phyloP scores from a whole-genome alignment of 2,888 invertebrate genomes.

The Ophioninae sp. region DNA sequence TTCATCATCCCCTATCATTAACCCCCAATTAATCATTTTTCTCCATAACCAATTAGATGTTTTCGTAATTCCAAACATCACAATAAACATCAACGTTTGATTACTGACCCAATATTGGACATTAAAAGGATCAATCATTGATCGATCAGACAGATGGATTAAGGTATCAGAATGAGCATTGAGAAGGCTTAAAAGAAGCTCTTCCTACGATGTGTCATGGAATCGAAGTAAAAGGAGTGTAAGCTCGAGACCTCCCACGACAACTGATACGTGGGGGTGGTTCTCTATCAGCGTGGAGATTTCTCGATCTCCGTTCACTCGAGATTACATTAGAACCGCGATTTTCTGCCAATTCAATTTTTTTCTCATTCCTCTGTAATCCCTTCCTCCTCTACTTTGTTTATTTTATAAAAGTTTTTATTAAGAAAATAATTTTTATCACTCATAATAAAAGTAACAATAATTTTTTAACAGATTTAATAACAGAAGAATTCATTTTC shows the following conservation, averaged over 20 bases:
- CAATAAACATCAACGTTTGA: not conserved
- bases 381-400: no score
- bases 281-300: conserved; percentile 57
- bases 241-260: conserved; percentile 60
- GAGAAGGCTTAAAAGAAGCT: not conserved
- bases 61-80: not conserved
- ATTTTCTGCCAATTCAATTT: not conserved
- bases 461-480: no score
- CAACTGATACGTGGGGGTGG: conserved; percentile 65
- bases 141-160: not conserved
- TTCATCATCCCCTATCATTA: not conserved
- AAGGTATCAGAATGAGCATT: no score
- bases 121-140: not conserved
- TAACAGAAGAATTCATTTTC: no score
- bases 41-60: not conserved
- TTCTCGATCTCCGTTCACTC: conserved; percentile 21
- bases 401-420: no score
- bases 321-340: conserved; percentile 61
- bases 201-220: not conserved
- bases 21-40: not conserved
- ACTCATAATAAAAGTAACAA: no score
- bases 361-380: no score
- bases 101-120: not conserved
- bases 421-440: no score
- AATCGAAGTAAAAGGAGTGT: conserved; percentile 32